Evolutionary conservation across 2,113 vertebrate genomes (phyloP).

Genomic region (Coryphaenoides rupestris): DNA sequence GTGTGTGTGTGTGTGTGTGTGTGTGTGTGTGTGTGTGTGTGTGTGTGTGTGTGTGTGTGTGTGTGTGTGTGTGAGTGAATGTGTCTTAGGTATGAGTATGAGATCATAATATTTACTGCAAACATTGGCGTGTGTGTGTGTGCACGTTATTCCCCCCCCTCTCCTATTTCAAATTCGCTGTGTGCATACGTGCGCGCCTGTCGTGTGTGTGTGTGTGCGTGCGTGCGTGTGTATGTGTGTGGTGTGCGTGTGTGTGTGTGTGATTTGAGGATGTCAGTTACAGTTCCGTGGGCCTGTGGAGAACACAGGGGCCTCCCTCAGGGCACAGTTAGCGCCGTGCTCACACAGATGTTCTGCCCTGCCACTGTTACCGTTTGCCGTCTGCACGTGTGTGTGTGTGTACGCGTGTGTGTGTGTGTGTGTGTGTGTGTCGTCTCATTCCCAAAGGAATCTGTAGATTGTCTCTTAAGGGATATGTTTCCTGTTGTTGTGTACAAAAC

Average conservation of each 20-base stretch:
- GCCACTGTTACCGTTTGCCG: constrained; percentile 46
- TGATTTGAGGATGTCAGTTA: constrained; percentile 63
- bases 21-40: constrained; percentile 27
- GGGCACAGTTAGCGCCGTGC: constrained; percentile 66
- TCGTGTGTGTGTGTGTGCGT: constrained; percentile 13
- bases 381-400: constrained; percentile 21
- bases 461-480: constrained; percentile 27
- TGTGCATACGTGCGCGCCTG: constrained; percentile 29
- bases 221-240: constrained; percentile 30
- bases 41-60: constrained; percentile 35
- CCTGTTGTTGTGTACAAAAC: neutral
- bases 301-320: constrained; percentile 60
- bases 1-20: constrained; percentile 35
- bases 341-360: constrained; percentile 67
- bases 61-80: constrained; percentile 9
- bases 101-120: no score
- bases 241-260: constrained; percentile 32
- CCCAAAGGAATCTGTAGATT: constrained; percentile 49
- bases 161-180: constrained; percentile 46
- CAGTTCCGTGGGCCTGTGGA: constrained; percentile 61
- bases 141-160: constrained; percentile 1
- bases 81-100: neutral
- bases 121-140: neutral
- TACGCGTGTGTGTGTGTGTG: constrained; percentile 22
- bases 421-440: constrained; percentile 4